A percentile compares a stretch with the other conserved stretches of the same genome.
Evolutionary conservation across 1,140 invertebrate genomes (phyloP).

Genomic region (Ceratosolen solmsi): DNA sequence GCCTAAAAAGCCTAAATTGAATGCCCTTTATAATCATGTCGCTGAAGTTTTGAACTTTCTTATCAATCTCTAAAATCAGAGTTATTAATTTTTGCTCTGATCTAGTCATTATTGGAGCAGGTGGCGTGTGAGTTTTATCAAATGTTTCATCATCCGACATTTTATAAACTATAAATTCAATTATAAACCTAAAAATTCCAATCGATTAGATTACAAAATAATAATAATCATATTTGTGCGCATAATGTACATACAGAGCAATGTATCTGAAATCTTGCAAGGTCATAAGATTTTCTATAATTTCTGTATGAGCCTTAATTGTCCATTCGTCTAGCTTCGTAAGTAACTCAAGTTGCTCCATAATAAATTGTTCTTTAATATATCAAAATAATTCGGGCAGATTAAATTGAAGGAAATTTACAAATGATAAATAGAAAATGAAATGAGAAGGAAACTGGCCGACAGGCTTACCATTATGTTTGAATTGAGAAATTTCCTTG

Average conservation of each 20-base stretch:
- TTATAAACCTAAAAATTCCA: slow-evolving; percentile 49
- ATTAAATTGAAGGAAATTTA: too few species aligned
- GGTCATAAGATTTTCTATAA: slow-evolving; percentile 54
- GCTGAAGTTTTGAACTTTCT: slow-evolving; percentile 54
- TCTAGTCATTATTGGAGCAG: slow-evolving; percentile 67
- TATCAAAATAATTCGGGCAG: too few species aligned
- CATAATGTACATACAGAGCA: slow-evolving; percentile 46
- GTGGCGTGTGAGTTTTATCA: slow-evolving; percentile 64
- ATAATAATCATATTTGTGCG: too few species aligned
- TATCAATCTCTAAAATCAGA: slow-evolving; percentile 59
- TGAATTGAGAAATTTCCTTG: not conserved
- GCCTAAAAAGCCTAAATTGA: slow-evolving; percentile 62
- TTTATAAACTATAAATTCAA: slow-evolving; percentile 39
- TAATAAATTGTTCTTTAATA: slow-evolving; percentile 60
- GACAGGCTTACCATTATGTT: not conserved
- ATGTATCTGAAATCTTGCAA: slow-evolving; percentile 37
- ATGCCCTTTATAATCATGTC: slow-evolving; percentile 58
- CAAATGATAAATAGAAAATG: not conserved
- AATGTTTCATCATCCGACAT: slow-evolving; percentile 46
- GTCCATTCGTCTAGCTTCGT: slow-evolving; percentile 57
- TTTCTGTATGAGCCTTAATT: slow-evolving; percentile 53
- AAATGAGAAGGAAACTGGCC: too few species aligned
- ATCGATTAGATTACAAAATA: not conserved
- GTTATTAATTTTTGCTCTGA: slow-evolving; percentile 63
- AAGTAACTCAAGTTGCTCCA: slow-evolving; percentile 55